Evolutionary conservation across 2,888 invertebrate genomes (phyloP).

Genomic region (Melipona bicolor): DNA sequence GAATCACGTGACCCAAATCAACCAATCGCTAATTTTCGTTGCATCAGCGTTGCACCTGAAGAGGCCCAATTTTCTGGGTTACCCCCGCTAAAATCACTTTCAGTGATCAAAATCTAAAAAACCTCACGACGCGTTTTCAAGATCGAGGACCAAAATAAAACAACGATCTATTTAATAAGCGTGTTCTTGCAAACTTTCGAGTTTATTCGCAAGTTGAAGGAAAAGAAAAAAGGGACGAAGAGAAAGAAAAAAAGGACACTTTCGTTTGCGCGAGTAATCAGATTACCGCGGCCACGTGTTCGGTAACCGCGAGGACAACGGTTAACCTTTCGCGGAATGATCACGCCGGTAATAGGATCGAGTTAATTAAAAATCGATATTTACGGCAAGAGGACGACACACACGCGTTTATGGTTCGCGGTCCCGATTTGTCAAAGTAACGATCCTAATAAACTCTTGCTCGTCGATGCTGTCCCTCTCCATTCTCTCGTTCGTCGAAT

Average conservation of each 20-base stretch:
- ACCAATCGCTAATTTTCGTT: no score
- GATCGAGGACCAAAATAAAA: no score
- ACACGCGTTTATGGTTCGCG: constrained; percentile 35
- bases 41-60: no score
- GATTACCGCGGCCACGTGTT: constrained; percentile 19
- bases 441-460: constrained; percentile 53
- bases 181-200: no score
- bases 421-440: constrained; percentile 28
- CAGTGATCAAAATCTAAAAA: no score
- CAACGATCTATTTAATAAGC: no score
- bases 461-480: constrained; percentile 9
- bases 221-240: no score
- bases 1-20: no score
- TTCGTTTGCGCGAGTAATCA: constrained; percentile 26
- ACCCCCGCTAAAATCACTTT: no score
- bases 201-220: background rate
- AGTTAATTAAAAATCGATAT: constrained; percentile 57
- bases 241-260: background rate
- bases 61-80: no score
- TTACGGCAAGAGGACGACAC: background rate
- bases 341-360: constrained; percentile 44
- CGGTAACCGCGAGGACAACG: constrained; percentile 23
- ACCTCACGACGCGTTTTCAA: no score
- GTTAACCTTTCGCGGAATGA: constrained; percentile 20
- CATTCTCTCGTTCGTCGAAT: background rate